These are phyloP conservation scores for Agrochola lota DNA, from an alignment of 2,888 invertebrate species.

Conservation along the genomic window DNA sequence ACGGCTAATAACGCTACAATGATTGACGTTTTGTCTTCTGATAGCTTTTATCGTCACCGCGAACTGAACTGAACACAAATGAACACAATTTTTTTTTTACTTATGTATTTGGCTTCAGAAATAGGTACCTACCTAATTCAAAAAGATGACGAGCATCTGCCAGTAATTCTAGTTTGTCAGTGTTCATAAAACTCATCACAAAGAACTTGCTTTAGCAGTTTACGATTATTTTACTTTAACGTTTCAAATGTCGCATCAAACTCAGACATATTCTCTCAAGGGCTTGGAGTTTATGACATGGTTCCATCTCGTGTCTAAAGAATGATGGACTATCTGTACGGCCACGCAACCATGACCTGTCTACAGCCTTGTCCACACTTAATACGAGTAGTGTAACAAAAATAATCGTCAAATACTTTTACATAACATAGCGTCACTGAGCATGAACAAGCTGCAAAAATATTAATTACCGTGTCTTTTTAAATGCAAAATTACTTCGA, in stretches of 20 bases:
- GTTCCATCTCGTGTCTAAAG: conserved; percentile 47
- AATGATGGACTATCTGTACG: conserved; percentile 43
- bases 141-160: neutral
- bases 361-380: conserved; percentile 27
- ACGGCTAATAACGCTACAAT: neutral
- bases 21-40: neutral
- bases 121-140: neutral
- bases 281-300: conserved; percentile 36
- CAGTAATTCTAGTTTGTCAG: neutral
- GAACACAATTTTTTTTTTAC: too few species aligned
- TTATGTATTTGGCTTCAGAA: neutral
- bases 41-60: too few species aligned
- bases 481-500: conserved; percentile 22
- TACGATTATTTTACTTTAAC: conserved; percentile 3
- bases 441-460: conserved; percentile 23
- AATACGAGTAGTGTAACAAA: conserved; percentile 7
- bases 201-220: neutral
- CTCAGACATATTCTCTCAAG: conserved; percentile 26
- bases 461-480: conserved; percentile 26
- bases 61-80: too few species aligned
- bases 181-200: neutral
- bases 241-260: neutral
- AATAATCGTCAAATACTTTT: conserved; percentile 15
- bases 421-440: conserved; percentile 7
- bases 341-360: conserved; percentile 48